phyloP scores from a whole-genome alignment of 2,797 vertebrate species.

The Iguana delicatissima region DNA sequence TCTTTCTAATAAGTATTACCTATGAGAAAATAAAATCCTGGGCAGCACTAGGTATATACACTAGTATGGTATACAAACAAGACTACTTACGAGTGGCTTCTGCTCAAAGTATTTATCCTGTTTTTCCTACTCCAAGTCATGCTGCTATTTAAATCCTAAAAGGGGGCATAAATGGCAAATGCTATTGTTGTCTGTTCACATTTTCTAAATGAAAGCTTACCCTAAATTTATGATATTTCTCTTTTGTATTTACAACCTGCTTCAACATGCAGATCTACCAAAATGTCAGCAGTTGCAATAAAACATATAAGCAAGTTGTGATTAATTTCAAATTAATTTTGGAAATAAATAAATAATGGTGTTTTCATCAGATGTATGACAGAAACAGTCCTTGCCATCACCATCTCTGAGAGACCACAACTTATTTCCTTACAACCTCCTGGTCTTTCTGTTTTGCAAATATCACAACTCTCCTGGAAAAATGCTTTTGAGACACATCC shows the following conservation, averaged over 20 bases:
- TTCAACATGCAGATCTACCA: background rate
- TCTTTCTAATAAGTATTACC: no score
- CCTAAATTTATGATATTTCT: background rate
- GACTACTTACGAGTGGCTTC: slow-evolving; percentile 85
- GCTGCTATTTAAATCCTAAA: slow-evolving; percentile 72
- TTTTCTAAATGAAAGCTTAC: background rate
- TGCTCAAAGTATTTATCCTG: slow-evolving; percentile 76
- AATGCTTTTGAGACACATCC: no score
- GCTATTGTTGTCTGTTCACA: background rate
- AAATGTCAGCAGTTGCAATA: background rate
- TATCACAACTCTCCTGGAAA: background rate
- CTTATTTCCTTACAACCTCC: no score
- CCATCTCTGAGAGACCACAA: background rate
- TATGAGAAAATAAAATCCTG: no score
- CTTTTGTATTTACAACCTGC: background rate
- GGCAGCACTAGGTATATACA: no score
- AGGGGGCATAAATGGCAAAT: slow-evolving; percentile 36
- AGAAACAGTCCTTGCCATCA: background rate
- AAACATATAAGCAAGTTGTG: background rate
- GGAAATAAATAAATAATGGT: background rate
- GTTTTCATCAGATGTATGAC: background rate
- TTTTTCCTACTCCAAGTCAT: slow-evolving; percentile 78
- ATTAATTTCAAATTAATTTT: background rate
- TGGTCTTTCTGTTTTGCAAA: background rate
- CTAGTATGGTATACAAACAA: slow-evolving; percentile 9